phyloP scores from a whole-genome alignment of 1,140 invertebrate species.

The Saxidomus purpurata region DNA sequence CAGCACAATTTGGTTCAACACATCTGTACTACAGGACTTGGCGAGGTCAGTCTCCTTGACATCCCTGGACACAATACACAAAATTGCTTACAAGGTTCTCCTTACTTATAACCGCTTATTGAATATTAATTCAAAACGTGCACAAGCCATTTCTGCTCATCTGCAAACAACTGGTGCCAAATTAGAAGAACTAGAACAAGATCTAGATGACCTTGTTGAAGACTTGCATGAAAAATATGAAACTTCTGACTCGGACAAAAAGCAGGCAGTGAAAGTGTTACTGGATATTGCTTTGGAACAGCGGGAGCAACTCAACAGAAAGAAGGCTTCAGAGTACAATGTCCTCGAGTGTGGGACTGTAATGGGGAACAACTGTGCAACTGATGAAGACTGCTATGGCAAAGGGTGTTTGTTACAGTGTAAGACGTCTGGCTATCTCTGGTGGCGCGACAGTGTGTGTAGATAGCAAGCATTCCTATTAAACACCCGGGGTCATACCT shows the following conservation, averaged over 20 bases:
- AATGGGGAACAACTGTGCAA: not conserved
- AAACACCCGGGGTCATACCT: not conserved
- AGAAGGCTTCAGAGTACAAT: not conserved
- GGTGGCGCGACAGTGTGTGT: constrained; percentile 6
- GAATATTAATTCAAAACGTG: not conserved
- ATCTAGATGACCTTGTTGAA: not conserved
- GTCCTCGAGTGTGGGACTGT: not conserved
- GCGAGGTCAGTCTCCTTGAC: not conserved
- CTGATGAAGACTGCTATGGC: not conserved
- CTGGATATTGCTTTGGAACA: not conserved
- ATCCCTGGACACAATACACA: not conserved
- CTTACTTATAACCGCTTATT: not conserved
- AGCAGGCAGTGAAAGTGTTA: not conserved
- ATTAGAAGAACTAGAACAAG: not conserved
- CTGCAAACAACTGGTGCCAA: not conserved
- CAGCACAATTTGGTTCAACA: not conserved
- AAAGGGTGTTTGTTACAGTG: constrained; percentile 13
- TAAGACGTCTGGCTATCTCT: not conserved
- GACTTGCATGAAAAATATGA: not conserved
- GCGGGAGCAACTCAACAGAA: not conserved
- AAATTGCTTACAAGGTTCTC: not conserved
- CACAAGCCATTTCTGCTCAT: not conserved
- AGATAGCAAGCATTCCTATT: not conserved
- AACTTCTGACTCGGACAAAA: not conserved
- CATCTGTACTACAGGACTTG: not conserved